Conservation (phyloP, 2,797 vertebrate species). For the Nyctalus aviator region DNA sequence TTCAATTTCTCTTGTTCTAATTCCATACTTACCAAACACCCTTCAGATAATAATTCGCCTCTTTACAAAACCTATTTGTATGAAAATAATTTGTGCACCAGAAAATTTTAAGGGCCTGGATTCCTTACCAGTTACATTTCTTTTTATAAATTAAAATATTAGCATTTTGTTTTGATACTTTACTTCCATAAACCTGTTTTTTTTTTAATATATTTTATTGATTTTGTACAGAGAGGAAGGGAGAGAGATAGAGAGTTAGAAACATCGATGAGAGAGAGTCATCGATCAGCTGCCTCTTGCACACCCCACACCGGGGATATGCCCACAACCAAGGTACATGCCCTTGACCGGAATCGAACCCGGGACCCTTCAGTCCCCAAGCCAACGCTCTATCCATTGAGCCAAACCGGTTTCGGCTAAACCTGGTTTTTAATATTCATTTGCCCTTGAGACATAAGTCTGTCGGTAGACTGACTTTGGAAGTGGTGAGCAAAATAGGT, state of each 20-base stretch:
- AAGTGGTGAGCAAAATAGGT: not conserved
- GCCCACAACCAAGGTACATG: too few relatives aligned
- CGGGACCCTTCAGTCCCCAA: too few relatives aligned
- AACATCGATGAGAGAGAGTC: too few relatives aligned
- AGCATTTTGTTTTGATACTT: not conserved
- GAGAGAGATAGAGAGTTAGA: too few relatives aligned
- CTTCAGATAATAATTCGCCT: not conserved
- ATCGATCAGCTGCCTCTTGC: too few relatives aligned
- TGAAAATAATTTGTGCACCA: not conserved
- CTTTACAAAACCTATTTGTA: not conserved
- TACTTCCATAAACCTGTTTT: not conserved
- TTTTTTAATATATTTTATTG: too few relatives aligned
- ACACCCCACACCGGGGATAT: too few relatives aligned
- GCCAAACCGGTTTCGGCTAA: too few relatives aligned
- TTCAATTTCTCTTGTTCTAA: slow-evolving; percentile 16
- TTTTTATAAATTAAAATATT: not conserved
- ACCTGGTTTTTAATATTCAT: slow-evolving; percentile 1
- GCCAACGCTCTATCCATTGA: too few relatives aligned
- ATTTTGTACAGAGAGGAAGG: too few relatives aligned
- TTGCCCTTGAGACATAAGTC: not conserved
- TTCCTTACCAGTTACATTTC: not conserved
- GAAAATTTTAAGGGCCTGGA: not conserved
- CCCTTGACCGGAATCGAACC: too few relatives aligned
- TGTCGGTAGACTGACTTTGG: not conserved
- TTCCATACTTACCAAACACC: not conserved